Evolutionary conservation across 2,113 vertebrate genomes (phyloP).

Genomic region (Ciconia stormi): DNA sequence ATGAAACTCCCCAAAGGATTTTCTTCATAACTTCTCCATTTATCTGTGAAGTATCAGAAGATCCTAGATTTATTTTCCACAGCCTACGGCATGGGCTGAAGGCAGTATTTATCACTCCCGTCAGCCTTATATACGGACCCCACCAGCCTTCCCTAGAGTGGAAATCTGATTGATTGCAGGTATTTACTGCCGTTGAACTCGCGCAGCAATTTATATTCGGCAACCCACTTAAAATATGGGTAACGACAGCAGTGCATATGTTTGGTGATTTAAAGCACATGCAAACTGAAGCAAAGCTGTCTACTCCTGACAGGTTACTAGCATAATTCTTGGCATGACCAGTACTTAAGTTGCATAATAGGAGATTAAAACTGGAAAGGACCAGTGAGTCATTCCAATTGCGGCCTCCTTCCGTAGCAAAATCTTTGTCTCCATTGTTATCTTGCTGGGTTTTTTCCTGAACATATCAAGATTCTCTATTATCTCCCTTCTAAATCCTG

Average conservation of each 20-base stretch:
- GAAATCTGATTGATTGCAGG: neutral
- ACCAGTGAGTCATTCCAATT: neutral
- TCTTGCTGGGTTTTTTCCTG: rapidly evolving
- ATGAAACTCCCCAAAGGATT: neutral
- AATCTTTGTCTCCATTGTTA: neutral
- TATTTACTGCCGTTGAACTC: neutral
- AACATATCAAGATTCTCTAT: neutral
- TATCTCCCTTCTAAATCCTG: neutral
- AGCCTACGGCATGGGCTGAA: neutral
- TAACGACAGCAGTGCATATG: neutral
- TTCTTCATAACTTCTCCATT: neutral
- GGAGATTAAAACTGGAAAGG: neutral
- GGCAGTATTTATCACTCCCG: neutral
- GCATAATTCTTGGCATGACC: neutral
- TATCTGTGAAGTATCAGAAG: neutral
- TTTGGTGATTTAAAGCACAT: neutral
- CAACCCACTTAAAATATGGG: neutral
- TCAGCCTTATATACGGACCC: neutral
- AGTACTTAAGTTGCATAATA: neutral
- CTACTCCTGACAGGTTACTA: neutral
- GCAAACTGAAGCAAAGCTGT: neutral
- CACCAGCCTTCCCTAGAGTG: neutral
- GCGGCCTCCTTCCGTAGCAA: neutral
- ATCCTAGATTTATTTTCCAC: neutral
- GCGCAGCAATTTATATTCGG: neutral